Evolutionary conservation across 2,113 vertebrate species (phyloP).

Genomic region (Collichthys lucidus): DNA sequence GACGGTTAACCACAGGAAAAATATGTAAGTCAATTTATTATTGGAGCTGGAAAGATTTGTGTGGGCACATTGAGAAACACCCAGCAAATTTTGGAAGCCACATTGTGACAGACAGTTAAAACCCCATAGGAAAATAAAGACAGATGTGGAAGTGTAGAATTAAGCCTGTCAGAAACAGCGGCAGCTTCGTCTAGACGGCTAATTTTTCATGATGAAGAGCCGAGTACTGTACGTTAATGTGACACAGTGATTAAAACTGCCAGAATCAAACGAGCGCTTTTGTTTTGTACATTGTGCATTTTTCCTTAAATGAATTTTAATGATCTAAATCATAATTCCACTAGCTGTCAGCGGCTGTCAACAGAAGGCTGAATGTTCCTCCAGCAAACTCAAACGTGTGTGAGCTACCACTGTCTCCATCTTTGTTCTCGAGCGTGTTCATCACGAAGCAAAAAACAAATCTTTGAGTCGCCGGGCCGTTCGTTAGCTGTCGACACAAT

Average conservation of each 20-base stretch:
- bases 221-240: constrained; percentile 44
- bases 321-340: constrained; percentile 13
- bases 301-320: constrained; percentile 27
- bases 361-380: constrained; percentile 23
- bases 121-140: constrained; percentile 78
- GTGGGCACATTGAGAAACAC: constrained; percentile 72
- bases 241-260: constrained; percentile 57
- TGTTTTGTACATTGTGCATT: constrained; percentile 11
- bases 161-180: constrained; percentile 70
- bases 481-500: constrained; percentile 19
- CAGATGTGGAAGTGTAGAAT: constrained; percentile 78
- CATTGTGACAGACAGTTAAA: constrained; percentile 78
- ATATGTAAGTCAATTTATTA: constrained; percentile 74
- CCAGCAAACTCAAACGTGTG: constrained; percentile 19
- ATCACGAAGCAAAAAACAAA: constrained; percentile 27
- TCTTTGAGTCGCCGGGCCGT: not conserved
- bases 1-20: constrained; percentile 74
- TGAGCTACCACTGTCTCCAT: constrained; percentile 34
- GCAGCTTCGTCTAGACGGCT: constrained; percentile 72
- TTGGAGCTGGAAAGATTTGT: constrained; percentile 70
- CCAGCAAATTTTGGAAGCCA: constrained; percentile 67
- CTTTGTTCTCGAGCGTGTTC: constrained; percentile 29
- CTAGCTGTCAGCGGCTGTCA: constrained; percentile 61
- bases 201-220: constrained; percentile 71
- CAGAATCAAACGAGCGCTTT: not conserved